Conservation (phyloP, 2,888 invertebrate genomes). For the Dryomyza anilis region DNA sequence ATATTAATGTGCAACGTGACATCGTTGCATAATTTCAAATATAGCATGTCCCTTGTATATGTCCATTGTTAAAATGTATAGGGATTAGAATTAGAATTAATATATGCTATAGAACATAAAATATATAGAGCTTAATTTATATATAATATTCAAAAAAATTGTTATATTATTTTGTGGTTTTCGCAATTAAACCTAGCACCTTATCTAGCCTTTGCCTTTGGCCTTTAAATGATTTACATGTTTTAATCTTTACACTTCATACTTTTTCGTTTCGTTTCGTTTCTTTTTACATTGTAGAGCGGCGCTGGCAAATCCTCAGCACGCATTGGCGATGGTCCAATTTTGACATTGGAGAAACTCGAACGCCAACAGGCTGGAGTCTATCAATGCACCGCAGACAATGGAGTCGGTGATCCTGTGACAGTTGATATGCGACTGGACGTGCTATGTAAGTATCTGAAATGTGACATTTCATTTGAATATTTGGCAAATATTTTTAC, state of each 20-base stretch:
- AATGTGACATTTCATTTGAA: too few species aligned
- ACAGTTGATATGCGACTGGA: conserved; percentile 71
- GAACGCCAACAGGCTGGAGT: conserved; percentile 70
- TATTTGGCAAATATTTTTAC: too few species aligned
- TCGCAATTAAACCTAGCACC: background rate
- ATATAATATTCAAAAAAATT: too few species aligned
- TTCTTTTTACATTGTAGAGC: conserved; percentile 47
- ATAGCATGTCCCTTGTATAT: too few species aligned
- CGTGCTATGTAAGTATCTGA: conserved; percentile 68
- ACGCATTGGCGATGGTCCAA: conserved; percentile 67
- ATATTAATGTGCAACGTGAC: too few species aligned
- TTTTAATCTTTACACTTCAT: conserved; percentile 3
- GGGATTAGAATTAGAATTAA: too few species aligned
- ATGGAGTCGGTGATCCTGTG: conserved; percentile 70
- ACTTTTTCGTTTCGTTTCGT: conserved; percentile 1
- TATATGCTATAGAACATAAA: too few species aligned
- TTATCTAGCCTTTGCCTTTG: background rate
- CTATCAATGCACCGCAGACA: conserved; percentile 72
- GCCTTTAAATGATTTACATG: background rate
- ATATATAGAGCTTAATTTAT: too few species aligned
- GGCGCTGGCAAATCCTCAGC: conserved; percentile 60
- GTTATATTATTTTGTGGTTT: too few species aligned
- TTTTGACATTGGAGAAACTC: conserved; percentile 68
- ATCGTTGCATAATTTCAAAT: too few species aligned
- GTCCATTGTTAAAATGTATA: too few species aligned